These are phyloP conservation scores for Muscicapa comitata DNA, from an alignment of 2,797 vertebrate genomes.

Conservation along the genomic window DNA sequence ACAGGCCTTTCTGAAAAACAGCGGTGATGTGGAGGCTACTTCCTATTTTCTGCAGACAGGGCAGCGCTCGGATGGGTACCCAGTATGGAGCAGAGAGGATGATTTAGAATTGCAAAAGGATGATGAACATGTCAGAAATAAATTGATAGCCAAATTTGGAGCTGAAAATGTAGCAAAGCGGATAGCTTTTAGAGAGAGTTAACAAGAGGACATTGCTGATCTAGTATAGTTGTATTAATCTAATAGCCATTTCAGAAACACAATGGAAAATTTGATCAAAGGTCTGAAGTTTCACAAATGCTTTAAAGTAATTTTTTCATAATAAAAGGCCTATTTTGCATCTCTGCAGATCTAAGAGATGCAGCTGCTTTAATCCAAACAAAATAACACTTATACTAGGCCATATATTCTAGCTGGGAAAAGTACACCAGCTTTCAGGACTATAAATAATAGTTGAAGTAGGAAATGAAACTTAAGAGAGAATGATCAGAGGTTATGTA, in stretches of 20 bases:
- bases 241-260: background rate
- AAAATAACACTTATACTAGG: background rate
- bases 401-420: background rate
- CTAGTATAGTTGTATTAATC: background rate
- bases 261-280: background rate
- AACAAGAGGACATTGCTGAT: background rate
- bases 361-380: background rate
- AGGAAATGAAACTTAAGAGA: background rate
- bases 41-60: conserved; percentile 72
- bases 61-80: conserved; percentile 70
- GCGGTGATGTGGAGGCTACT: conserved; percentile 81
- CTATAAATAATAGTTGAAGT: background rate
- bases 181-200: conserved; percentile 72
- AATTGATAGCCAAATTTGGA: conserved; percentile 74
- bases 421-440: background rate
- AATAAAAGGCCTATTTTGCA: background rate
- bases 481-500: background rate
- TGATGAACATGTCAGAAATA: conserved; percentile 40
- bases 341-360: background rate
- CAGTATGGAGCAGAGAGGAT: conserved; percentile 76
- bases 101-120: conserved; percentile 73
- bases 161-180: conserved; percentile 74
- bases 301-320: background rate
- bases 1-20: conserved; percentile 88
- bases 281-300: background rate